Base-by-base conservation (phyloP, 2,113 vertebrate genomes). In the Prunella fulvescens region DNA sequence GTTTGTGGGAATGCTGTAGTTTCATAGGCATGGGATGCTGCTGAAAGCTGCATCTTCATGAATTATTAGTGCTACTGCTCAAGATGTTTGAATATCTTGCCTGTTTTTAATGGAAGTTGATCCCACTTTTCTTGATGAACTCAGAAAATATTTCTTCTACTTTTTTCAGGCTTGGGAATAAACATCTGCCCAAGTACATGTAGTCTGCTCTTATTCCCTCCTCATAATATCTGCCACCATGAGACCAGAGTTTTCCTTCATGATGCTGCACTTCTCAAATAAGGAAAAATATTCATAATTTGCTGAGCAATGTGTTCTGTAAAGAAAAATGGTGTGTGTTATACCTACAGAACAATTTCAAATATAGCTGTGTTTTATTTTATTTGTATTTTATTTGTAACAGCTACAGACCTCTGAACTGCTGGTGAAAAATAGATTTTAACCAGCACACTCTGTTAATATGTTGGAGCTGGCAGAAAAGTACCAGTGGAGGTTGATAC, bases 181-280 rank as follows among this genome's bases (percentile, higher is more conserved):
- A 95, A 22, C 22, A 24, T 72, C 37, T 61, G 10, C 18, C 14
- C 20, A 44, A 33, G 19, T 35, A 31, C 3, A 2, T 0, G 4
- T 26, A 17, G 13, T n/a, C 1, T 2, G 7, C 51, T 24, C 22
- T 86, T 19, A 54, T 64, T 69, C 29, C 11, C 12, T 40, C 22
- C 26, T 74, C 12, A 6, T 39, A 14, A 8, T 20, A 56, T 12
- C 23, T 4, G 6, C 13, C 29, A 10, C 11, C 4, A 0, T n/a
- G 22, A 53, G 28, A 15, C 51, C 18, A 17, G 4, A 37, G 19
- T 44, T 88, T 66, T 60, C 24, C 44, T 45, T 57, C 26, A 40
- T 19, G 25, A 29, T 45, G 25, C 19, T 45, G 20, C 18, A 12
- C 18, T 81, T 53, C 23, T 69, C 8, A 42, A 17, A 15, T 18